Percentiles rank a stretch among this genome's conserved stretches.
Evolutionary conservation across 2,888 invertebrate species (phyloP).

Genomic region (Drosophila merina): DNA sequence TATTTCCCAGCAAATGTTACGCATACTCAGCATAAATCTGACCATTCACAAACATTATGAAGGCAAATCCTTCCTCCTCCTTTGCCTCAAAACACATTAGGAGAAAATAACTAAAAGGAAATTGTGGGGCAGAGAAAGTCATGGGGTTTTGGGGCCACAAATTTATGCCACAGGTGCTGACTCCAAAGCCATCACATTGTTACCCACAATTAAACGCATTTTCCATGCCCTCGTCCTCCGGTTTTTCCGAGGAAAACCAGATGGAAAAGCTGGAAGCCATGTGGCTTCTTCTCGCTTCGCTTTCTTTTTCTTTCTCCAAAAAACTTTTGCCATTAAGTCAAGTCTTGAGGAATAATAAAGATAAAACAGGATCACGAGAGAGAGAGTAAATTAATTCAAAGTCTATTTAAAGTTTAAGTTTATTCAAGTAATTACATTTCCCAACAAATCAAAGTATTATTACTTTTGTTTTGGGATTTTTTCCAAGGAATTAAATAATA

Average conservation of each 20-base stretch:
- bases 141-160: conserved; percentile 9
- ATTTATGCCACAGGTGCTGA: conserved; percentile 72
- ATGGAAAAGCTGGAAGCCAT: conserved; percentile 5
- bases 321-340: conserved; percentile 15
- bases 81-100: not conserved
- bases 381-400: conserved; percentile 2
- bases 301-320: not conserved
- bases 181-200: conserved; percentile 35
- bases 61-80: conserved; percentile 6
- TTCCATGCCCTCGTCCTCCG: conserved; percentile 24
- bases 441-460: not conserved
- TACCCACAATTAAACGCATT: conserved; percentile 61
- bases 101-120: not conserved
- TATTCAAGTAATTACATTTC: not conserved
- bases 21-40: conserved; percentile 76
- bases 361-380: conserved; percentile 1
- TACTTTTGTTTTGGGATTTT: not conserved
- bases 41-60: conserved; percentile 49
- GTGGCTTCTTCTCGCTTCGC: not conserved
- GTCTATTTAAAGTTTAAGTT: not conserved
- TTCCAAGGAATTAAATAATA: too few relatives aligned
- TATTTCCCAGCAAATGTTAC: conserved; percentile 59
- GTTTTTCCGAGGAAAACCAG: conserved; percentile 3
- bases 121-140: not conserved
- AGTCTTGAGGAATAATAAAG: conserved; percentile 1